A percentile compares a stretch with the other conserved stretches of the same genome.
phyloP scores from a whole-genome alignment of 2,113 vertebrate genomes.

The Stigmatopora argus region DNA sequence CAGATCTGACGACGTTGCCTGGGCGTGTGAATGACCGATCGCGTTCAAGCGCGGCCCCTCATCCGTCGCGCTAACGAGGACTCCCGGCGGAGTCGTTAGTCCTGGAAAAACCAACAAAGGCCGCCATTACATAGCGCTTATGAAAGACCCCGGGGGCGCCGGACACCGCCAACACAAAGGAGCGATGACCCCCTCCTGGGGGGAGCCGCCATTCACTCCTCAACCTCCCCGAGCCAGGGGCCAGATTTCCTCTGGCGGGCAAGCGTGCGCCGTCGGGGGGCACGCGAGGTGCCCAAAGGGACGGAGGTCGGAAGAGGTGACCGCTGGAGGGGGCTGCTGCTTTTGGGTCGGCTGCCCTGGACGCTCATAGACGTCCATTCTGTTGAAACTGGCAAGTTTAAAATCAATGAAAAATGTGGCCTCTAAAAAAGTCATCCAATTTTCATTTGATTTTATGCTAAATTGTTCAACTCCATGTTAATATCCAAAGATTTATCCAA shows the following conservation, averaged over 20 bases:
- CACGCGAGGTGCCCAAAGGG: slow-evolving; percentile 12
- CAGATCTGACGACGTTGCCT: slow-evolving; percentile 47
- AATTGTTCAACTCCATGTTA: not conserved
- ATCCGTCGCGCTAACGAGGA: slow-evolving; percentile 48
- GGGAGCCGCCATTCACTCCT: not conserved
- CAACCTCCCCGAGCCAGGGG: slow-evolving; percentile 7
- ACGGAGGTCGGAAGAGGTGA: slow-evolving; percentile 47
- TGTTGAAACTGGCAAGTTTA: too few relatives aligned
- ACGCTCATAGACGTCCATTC: too few relatives aligned
- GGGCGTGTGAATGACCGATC: slow-evolving; percentile 43
- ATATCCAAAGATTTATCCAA: too few relatives aligned
- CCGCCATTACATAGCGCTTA: slow-evolving; percentile 63
- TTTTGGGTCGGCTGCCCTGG: slow-evolving; percentile 6
- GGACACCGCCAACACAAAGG: slow-evolving; percentile 62
- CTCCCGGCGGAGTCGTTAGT: slow-evolving; percentile 56
- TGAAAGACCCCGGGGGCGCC: slow-evolving; percentile 51
- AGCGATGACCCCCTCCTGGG: slow-evolving; percentile 42
- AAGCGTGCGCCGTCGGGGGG: slow-evolving; percentile 29
- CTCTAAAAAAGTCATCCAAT: too few relatives aligned
- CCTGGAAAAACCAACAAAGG: slow-evolving; percentile 63
- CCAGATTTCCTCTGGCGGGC: slow-evolving; percentile 33
- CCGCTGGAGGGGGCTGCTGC: slow-evolving; percentile 45
- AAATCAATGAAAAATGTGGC: too few relatives aligned
- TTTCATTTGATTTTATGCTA: too few relatives aligned
- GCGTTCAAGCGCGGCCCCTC: slow-evolving; percentile 42